Percentiles rank a stretch among this genome's conserved stretches.
phyloP scores from a whole-genome alignment of 37 sponge, comb jelly and placozoan genomes.

The Ephydatia muelleri region DNA sequence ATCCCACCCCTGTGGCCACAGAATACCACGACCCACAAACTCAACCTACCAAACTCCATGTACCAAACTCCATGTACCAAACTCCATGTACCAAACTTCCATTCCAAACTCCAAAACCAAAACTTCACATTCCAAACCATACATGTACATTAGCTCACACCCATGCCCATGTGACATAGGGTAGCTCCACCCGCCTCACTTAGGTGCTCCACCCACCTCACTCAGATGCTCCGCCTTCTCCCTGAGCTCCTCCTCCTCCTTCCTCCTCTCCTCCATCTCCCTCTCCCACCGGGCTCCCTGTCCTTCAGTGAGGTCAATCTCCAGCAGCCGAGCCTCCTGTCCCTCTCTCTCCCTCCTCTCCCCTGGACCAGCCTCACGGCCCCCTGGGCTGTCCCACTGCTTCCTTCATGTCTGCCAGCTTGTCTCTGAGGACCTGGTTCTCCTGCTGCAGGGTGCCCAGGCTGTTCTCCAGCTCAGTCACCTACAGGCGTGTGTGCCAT shows the following conservation, averaged over 20 bases:
- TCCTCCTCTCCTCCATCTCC: background rate
- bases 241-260: background rate
- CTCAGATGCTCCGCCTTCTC: conserved; percentile 12
- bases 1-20: background rate
- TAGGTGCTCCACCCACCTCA: conserved; percentile 18
- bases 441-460: background rate
- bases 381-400: background rate
- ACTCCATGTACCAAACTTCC: too few species aligned
- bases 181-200: background rate
- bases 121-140: too few species aligned
- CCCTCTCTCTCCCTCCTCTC: background rate
- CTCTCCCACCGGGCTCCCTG: background rate
- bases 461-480: conserved; percentile 8
- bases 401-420: background rate
- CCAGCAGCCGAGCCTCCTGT: background rate
- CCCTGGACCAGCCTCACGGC: background rate
- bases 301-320: background rate
- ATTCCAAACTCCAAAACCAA: background rate
- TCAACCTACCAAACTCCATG: too few species aligned
- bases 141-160: too few species aligned
- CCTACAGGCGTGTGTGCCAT: background rate
- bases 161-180: background rate
- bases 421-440: background rate
- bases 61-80: too few species aligned
- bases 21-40: background rate